phyloP scores from a whole-genome alignment of 2,888 invertebrate species.

The Tetragnatha montana region DNA sequence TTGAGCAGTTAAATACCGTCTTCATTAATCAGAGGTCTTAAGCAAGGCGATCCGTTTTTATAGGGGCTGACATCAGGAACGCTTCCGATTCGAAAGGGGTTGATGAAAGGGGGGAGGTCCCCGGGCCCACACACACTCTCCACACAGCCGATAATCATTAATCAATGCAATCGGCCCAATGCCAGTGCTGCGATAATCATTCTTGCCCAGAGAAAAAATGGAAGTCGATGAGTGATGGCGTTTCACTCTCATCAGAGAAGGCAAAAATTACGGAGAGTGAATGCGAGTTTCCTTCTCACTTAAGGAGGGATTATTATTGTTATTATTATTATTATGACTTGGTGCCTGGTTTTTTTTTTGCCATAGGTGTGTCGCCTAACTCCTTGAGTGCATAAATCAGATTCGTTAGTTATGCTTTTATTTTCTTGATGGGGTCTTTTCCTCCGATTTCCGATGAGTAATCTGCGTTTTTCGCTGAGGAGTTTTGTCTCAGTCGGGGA shows the following conservation, averaged over 20 bases:
- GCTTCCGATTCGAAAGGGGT: slow-evolving; percentile 28
- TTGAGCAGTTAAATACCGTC: slow-evolving; percentile 16
- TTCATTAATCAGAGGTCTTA: slow-evolving; percentile 31
- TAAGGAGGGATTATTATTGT: not conserved
- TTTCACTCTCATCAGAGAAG: slow-evolving; percentile 37
- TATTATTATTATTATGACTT: not conserved
- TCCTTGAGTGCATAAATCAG: not conserved
- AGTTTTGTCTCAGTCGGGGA: no score
- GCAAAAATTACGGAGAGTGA: not conserved
- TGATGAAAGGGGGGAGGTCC: slow-evolving; percentile 14
- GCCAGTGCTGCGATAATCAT: slow-evolving; percentile 44
- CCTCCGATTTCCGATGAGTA: not conserved
- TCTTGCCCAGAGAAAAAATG: slow-evolving; percentile 16
- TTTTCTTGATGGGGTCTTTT: not conserved
- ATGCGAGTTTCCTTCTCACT: not conserved
- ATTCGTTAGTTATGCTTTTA: not conserved
- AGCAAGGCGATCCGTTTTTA: slow-evolving; percentile 32
- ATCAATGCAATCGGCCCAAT: slow-evolving; percentile 53
- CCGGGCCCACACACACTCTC: slow-evolving; percentile 3
- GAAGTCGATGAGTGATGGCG: slow-evolving; percentile 26
- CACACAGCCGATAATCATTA: slow-evolving; percentile 44
- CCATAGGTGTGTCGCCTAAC: not conserved
- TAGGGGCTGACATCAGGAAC: slow-evolving; percentile 32
- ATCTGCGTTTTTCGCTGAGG: not conserved
- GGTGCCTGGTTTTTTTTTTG: not conserved